These are phyloP conservation scores for Zaprionus capensis DNA, from an alignment of 1,140 invertebrate genomes.

Conservation along the genomic window DNA sequence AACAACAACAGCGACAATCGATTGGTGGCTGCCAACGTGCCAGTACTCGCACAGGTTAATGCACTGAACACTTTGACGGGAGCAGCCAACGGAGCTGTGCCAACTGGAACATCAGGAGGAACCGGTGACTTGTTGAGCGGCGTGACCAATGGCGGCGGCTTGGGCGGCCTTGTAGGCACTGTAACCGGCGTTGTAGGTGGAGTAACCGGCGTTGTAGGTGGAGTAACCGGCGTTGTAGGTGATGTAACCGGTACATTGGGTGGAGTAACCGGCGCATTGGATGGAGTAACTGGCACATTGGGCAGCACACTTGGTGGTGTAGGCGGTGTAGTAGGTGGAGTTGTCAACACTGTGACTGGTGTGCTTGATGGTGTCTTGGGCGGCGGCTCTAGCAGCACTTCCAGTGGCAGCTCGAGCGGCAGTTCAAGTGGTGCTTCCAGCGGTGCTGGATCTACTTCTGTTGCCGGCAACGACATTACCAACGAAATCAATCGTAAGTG, in stretches of 20 bases:
- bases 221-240: too few species aligned
- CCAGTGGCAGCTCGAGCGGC: not conserved
- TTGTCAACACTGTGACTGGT: too few species aligned
- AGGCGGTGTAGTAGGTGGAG: too few species aligned
- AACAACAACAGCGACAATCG: constrained; percentile 1
- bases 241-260: too few species aligned
- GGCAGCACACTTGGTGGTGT: not conserved
- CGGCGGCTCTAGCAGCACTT: not conserved
- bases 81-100: not conserved
- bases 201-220: too few species aligned
- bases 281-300: too few species aligned
- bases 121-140: not conserved
- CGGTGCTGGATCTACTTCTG: not conserved
- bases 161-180: too few species aligned
- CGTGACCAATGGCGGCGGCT: too few species aligned
- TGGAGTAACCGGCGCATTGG: not conserved
- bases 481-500: not conserved
- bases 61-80: constrained; percentile 18
- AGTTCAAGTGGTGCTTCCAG: not conserved
- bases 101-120: not conserved
- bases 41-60: not conserved
- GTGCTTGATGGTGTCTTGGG: constrained; percentile 1
- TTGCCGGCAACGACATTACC: not conserved
- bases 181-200: too few species aligned
- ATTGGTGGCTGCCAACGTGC: constrained; percentile 3